Evolutionary conservation across 2,797 vertebrate genomes (phyloP).

Genomic region (Muraenolepis orangiensis): DNA sequence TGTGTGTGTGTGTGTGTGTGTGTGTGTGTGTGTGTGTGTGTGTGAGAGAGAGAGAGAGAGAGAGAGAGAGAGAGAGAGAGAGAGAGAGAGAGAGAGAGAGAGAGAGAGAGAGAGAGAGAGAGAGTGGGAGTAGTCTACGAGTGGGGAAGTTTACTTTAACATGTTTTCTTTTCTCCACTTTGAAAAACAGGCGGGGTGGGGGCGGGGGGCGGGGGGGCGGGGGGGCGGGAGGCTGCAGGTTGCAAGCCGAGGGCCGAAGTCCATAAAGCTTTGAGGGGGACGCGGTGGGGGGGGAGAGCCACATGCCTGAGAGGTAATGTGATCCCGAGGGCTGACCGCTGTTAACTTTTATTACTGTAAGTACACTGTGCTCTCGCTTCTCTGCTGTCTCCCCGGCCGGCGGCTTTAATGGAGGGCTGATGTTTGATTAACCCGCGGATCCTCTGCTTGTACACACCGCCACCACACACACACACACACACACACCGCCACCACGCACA

Average conservation of each 20-base stretch:
- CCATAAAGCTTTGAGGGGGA: slow-evolving; percentile 66
- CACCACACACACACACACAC: slow-evolving; percentile 46
- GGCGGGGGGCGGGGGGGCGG: too few relatives aligned
- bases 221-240: slow-evolving; percentile 46
- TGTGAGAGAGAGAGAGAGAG: not conserved
- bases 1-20: not conserved
- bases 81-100: too few relatives aligned
- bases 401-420: slow-evolving; percentile 58
- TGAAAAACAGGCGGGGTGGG: slow-evolving; percentile 60
- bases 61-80: too few relatives aligned
- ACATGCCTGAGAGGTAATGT: slow-evolving; percentile 70
- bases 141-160: slow-evolving; percentile 68
- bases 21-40: not conserved
- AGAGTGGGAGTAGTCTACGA: slow-evolving; percentile 25
- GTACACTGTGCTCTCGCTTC: slow-evolving; percentile 62
- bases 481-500: slow-evolving; percentile 47
- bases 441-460: slow-evolving; percentile 46
- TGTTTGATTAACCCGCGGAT: slow-evolving; percentile 70
- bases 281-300: slow-evolving; percentile 55
- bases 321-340: slow-evolving; percentile 68
- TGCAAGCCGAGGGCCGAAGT: slow-evolving; percentile 57
- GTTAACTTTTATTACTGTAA: slow-evolving; percentile 77
- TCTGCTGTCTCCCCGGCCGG: slow-evolving; percentile 61
- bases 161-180: slow-evolving; percentile 69
- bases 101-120: not conserved